Evolutionary conservation across 1,140 invertebrate species (phyloP).

Genomic region (Sarcophaga bullata): DNA sequence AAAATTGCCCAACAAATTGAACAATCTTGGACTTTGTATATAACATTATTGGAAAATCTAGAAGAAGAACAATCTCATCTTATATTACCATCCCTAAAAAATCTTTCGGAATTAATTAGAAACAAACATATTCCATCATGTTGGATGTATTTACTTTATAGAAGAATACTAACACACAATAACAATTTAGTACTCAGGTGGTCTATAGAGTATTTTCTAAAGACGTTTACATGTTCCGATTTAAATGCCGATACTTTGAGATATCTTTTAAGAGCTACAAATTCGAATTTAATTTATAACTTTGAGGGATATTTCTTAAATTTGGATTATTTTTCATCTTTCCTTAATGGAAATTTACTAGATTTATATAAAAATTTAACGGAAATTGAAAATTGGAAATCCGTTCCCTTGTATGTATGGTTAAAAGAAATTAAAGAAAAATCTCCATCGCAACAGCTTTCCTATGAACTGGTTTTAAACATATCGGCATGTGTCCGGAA

Average conservation of each 20-base stretch:
- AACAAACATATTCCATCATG: conserved; percentile 30
- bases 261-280: conserved; percentile 53
- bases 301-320: conserved; percentile 48
- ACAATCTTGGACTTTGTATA: conserved; percentile 52
- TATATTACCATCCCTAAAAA: conserved; percentile 67
- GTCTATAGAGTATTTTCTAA: conserved; percentile 59
- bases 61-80: conserved; percentile 74
- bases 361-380: conserved; percentile 47
- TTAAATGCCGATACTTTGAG: conserved; percentile 43
- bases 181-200: conserved; percentile 67
- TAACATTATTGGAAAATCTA: conserved; percentile 68
- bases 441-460: not conserved
- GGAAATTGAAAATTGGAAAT: conserved; percentile 50
- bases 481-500: conserved; percentile 50
- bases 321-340: not conserved
- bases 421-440: conserved; percentile 46
- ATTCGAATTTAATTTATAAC: conserved; percentile 56
- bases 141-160: conserved; percentile 66
- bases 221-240: conserved; percentile 43
- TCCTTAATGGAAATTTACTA: conserved; percentile 34
- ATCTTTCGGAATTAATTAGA: conserved; percentile 6
- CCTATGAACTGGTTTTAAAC: conserved; percentile 46
- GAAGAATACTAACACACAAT: conserved; percentile 65
- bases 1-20: conserved; percentile 39
- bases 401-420: conserved; percentile 55